These are phyloP conservation scores for Lordiphosa stackelbergi DNA, from an alignment of 1,140 invertebrate genomes.

Conservation along the genomic window DNA sequence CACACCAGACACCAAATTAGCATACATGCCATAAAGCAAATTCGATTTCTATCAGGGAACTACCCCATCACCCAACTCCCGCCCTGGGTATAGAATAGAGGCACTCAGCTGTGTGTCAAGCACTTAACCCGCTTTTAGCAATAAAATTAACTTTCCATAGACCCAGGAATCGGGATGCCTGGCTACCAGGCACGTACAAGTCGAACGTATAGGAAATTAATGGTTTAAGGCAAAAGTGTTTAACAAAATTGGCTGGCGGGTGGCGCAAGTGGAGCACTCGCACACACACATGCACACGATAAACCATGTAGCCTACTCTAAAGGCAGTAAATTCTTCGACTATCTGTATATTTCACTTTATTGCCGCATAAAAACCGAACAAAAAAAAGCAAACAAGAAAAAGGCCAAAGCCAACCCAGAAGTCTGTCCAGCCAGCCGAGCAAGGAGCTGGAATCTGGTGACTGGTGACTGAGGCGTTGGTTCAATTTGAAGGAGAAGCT, in stretches of 20 bases:
- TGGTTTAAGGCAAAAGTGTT: constrained; percentile 77
- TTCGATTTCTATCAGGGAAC: constrained; percentile 67
- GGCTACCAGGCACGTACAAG: constrained; percentile 45
- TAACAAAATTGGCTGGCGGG: constrained; percentile 59
- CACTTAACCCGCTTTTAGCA: constrained; percentile 76
- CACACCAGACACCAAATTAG: constrained; percentile 63
- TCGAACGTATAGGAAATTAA: constrained; percentile 75
- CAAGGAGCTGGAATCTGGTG: constrained; percentile 21
- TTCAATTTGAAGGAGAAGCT: constrained; percentile 76
- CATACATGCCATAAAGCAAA: constrained; percentile 76
- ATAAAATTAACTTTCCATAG: constrained; percentile 74
- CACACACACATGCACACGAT: constrained; percentile 27
- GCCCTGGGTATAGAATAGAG: constrained; percentile 31
- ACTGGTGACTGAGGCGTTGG: constrained; percentile 29
- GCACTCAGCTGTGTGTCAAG: constrained; percentile 63
- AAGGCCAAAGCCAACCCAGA: constrained; percentile 25
- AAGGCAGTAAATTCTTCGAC: constrained; percentile 68
- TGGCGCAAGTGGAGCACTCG: constrained; percentile 1
- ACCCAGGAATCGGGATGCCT: constrained; percentile 19
- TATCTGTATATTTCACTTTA: constrained; percentile 72
- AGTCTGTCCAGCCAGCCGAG: constrained; percentile 29
- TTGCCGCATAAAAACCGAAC: constrained; percentile 68
- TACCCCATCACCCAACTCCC: constrained; percentile 1
- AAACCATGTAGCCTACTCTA: constrained; percentile 46
- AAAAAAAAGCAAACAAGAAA: constrained; percentile 40